Evolutionary conservation across 2,888 invertebrate genomes (phyloP).

Genomic region (Drosophila atripex): DNA sequence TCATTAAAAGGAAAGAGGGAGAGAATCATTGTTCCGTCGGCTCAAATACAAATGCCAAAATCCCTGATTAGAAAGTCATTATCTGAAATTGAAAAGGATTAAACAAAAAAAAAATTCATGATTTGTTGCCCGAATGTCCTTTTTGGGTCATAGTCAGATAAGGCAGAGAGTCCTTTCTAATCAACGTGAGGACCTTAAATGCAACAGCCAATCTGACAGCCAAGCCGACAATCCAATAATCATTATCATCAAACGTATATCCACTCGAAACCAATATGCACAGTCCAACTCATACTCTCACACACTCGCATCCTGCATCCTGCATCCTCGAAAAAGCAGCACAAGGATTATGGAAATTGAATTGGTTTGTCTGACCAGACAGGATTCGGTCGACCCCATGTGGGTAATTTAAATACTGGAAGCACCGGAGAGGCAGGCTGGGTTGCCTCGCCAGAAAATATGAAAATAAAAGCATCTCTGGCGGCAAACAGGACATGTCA

Average conservation of each 20-base stretch:
- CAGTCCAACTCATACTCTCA: neutral
- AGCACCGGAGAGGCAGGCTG: neutral
- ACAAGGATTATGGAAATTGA: slow-evolving; percentile 30
- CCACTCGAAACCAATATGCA: slow-evolving; percentile 1
- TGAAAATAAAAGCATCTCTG: neutral
- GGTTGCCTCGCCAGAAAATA: neutral
- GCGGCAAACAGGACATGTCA: slow-evolving; percentile 17
- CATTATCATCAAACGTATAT: slow-evolving; percentile 5
- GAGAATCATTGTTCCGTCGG: too few relatives aligned
- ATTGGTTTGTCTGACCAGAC: slow-evolving; percentile 16
- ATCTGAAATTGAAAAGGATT: neutral
- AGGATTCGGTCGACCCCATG: slow-evolving; percentile 10
- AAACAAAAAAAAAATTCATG: too few relatives aligned
- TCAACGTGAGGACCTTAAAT: neutral
- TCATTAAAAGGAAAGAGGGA: too few relatives aligned
- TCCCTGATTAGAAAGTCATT: neutral
- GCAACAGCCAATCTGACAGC: slow-evolving; percentile 1
- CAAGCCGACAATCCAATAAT: slow-evolving; percentile 17
- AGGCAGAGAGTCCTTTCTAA: neutral
- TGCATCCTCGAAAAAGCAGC: slow-evolving; percentile 6
- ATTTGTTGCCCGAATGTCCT: neutral
- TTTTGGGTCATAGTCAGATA: neutral
- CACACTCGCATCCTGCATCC: neutral
- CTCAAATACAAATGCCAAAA: too few relatives aligned
- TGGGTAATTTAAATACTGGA: slow-evolving; percentile 20